These are phyloP conservation scores for Drosophila erecta DNA, from an alignment of 1,140 invertebrate genomes.

Conservation along the genomic window DNA sequence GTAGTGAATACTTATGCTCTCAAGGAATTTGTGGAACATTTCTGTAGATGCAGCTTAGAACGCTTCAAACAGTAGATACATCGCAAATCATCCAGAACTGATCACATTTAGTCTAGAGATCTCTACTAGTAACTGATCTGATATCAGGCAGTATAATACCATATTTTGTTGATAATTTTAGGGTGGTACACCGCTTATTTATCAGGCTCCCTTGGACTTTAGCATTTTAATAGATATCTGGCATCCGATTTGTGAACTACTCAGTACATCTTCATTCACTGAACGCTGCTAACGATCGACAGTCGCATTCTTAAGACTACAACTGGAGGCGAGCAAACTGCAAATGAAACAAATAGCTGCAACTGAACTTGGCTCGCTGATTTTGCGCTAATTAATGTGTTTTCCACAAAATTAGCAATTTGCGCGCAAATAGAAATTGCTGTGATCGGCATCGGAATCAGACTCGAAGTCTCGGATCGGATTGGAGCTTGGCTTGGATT, in stretches of 20 bases:
- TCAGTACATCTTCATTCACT: conserved; percentile 1
- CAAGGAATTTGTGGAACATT: no score
- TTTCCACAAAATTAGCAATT: conserved; percentile 83
- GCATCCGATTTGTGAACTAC: not conserved
- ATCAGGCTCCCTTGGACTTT: no score
- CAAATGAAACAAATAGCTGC: conserved; percentile 39
- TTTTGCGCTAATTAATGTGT: conserved; percentile 83
- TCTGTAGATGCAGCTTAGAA: no score
- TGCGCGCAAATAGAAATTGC: conserved; percentile 79
- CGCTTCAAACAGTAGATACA: no score
- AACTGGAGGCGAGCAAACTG: conserved; percentile 9
- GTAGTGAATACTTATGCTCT: no score
- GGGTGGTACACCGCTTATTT: no score
- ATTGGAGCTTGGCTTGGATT: conserved; percentile 5
- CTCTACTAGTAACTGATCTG: no score
- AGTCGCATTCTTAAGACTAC: conserved; percentile 17
- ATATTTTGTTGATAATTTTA: no score
- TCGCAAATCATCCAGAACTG: no score
- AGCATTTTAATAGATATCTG: not conserved
- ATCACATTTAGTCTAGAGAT: no score
- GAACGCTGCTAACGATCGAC: conserved; percentile 15
- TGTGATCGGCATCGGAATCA: conserved; percentile 39
- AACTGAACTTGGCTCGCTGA: conserved; percentile 58
- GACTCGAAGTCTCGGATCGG: conserved; percentile 40
- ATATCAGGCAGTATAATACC: no score